A percentile compares a stretch with the other conserved stretches of the same genome.
Conservation (phyloP, 2,888 invertebrate species). For the Mystacides longicornis region DNA sequence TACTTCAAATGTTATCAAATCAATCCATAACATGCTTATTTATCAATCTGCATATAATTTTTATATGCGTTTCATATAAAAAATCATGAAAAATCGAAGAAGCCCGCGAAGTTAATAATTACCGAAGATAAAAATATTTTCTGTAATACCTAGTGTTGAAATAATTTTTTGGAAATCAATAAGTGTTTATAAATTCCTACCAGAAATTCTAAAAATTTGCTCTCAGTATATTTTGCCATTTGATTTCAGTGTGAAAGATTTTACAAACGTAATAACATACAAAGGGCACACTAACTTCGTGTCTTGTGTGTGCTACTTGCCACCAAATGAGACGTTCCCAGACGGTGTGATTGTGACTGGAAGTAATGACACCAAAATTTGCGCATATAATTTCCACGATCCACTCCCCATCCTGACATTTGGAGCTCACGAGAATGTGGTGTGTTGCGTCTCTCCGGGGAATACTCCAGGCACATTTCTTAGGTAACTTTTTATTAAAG, state of each 20-base stretch:
- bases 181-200: too few relatives aligned
- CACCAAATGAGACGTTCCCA: slow-evolving; percentile 60
- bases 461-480: slow-evolving; percentile 38
- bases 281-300: slow-evolving; percentile 83
- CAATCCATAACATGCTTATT: too few relatives aligned
- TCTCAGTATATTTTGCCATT: neutral
- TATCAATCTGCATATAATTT: too few relatives aligned
- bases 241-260: slow-evolving; percentile 53
- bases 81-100: too few relatives aligned
- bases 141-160: too few relatives aligned
- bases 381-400: slow-evolving; percentile 68
- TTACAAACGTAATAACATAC: slow-evolving; percentile 58
- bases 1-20: too few relatives aligned
- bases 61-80: too few relatives aligned
- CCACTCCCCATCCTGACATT: slow-evolving; percentile 60
- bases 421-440: slow-evolving; percentile 71
- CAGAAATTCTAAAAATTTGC: too few relatives aligned
- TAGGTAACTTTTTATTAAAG: slow-evolving; percentile 35
- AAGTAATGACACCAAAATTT: slow-evolving; percentile 79
- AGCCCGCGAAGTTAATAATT: too few relatives aligned
- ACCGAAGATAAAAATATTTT: too few relatives aligned
- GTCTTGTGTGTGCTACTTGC: slow-evolving; percentile 69
- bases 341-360: slow-evolving; percentile 80
- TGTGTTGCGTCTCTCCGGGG: slow-evolving; percentile 48
- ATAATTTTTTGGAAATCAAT: too few relatives aligned